phyloP scores from a whole-genome alignment of 2,113 vertebrate genomes.

The Nothoprocta perdicaria region DNA sequence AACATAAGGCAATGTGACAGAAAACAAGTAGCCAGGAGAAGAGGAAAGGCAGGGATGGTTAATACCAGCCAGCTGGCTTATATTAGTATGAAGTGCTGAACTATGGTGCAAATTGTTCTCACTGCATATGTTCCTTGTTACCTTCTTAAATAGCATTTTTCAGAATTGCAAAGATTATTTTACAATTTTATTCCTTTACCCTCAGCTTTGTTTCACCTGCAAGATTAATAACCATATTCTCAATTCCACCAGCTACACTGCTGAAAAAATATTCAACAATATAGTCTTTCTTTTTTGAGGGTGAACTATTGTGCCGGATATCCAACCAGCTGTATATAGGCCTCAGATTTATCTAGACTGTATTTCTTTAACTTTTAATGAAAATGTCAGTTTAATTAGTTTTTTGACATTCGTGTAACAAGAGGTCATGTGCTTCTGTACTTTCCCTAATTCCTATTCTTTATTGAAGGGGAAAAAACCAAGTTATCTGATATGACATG shows the following conservation, averaged over 20 bases:
- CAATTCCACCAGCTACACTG: rapidly evolving
- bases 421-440: background rate
- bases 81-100: background rate
- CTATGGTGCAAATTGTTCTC: background rate
- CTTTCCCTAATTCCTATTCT: background rate
- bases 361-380: background rate
- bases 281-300: background rate
- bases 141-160: background rate
- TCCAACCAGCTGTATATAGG: background rate
- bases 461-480: background rate
- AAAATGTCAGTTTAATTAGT: background rate
- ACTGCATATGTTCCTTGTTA: background rate
- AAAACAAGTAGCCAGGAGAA: background rate
- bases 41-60: background rate
- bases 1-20: background rate
- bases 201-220: background rate
- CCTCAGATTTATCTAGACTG: background rate
- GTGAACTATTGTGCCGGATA: background rate
- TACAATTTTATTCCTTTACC: background rate
- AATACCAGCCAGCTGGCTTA: background rate
- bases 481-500: background rate
- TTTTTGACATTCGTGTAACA: background rate
- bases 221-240: background rate
- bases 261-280: background rate
- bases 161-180: background rate